Conservation (phyloP, 2,797 vertebrate species). For the Dromococcyx pavoninus region DNA sequence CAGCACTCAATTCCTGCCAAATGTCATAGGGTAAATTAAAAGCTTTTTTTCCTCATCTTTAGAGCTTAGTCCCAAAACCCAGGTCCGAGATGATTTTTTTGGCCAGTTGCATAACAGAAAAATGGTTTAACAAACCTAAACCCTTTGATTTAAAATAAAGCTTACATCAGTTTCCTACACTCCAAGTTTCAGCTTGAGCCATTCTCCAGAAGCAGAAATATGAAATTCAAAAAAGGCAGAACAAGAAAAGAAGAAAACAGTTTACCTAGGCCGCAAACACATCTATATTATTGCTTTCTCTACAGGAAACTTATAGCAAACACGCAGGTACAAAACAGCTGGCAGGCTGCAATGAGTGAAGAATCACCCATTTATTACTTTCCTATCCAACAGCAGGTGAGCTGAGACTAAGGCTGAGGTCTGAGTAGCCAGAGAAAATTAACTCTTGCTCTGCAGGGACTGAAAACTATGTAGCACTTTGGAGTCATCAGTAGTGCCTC, state of each 20-base stretch:
- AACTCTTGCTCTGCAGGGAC: neutral
- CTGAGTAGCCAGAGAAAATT: neutral
- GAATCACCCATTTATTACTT: constrained; percentile 19
- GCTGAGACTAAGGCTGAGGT: neutral
- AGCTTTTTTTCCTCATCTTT: constrained; percentile 34
- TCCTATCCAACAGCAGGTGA: constrained; percentile 15
- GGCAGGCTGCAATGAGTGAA: neutral
- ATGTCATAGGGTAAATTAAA: constrained; percentile 37
- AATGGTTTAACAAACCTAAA: constrained; percentile 38
- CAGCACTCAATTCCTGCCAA: constrained; percentile 6
- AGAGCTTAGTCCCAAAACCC: constrained; percentile 12
- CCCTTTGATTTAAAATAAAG: constrained; percentile 43
- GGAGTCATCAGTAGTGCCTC: neutral
- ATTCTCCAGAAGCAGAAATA: neutral
- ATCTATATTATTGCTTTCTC: neutral
- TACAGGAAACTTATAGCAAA: neutral
- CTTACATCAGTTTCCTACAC: neutral
- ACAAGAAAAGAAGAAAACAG: neutral
- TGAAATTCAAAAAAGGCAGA: neutral
- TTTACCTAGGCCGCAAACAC: neutral
- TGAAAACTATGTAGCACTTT: neutral
- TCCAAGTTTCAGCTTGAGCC: neutral
- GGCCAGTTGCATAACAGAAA: constrained; percentile 42
- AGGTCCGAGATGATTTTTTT: constrained; percentile 3
- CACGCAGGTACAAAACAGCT: constrained; percentile 12